A percentile compares a stretch with the other conserved stretches of the same genome.
Evolutionary conservation across 2,797 vertebrate genomes (phyloP).

Genomic region (Macropus fuliginosus): DNA sequence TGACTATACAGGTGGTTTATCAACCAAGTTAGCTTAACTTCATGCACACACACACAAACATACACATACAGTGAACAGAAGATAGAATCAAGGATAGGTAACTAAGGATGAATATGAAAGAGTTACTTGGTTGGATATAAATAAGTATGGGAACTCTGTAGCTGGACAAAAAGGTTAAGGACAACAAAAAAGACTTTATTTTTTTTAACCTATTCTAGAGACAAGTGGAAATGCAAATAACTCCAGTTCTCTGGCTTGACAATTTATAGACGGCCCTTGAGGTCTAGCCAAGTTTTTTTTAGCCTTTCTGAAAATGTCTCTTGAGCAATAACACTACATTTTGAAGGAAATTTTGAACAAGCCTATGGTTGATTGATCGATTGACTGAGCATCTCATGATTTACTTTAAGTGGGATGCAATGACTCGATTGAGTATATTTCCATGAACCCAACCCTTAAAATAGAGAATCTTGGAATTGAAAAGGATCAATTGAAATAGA

Average conservation of each 20-base stretch:
- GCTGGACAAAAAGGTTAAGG: not conserved
- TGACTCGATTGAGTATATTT: not conserved
- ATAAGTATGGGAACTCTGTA: not conserved
- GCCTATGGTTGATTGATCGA: not conserved
- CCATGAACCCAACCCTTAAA: not conserved
- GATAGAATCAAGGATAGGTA: not conserved
- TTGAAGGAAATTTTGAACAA: not conserved
- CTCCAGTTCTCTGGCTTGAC: not conserved
- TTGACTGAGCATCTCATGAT: not conserved
- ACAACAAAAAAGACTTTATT: not conserved
- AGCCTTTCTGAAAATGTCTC: not conserved
- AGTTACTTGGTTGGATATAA: not conserved
- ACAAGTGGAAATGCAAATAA: not conserved
- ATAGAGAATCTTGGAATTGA: not conserved
- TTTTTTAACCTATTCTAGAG: not conserved
- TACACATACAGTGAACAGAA: not conserved
- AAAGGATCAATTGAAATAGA: not conserved
- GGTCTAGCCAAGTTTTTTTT: not conserved
- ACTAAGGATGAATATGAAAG: not conserved
- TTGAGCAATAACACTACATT: not conserved
- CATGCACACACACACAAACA: not conserved
- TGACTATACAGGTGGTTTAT: not conserved
- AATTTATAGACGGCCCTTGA: not conserved
- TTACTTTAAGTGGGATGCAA: not conserved
- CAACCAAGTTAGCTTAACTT: not conserved